Percentiles rank a stretch among this genome's conserved stretches.
Conservation (phyloP, 2,797 vertebrate species). For the Pelochelys cantorii region DNA sequence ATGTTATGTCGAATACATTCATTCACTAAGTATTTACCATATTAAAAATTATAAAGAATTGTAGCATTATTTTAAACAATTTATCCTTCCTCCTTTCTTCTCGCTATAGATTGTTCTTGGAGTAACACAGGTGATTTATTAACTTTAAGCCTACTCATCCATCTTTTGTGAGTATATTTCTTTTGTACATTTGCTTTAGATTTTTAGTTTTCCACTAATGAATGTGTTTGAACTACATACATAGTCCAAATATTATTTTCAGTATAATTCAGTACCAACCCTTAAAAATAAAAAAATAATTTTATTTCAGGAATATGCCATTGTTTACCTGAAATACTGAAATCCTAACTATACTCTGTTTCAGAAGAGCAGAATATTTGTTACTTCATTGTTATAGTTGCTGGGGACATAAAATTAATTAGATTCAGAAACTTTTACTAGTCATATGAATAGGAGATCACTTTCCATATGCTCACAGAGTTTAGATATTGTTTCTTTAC, state of each 20-base stretch:
- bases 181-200: neutral
- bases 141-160: neutral
- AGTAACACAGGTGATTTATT: neutral
- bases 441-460: fast-evolving
- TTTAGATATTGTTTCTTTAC: neutral
- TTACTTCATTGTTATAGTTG: fast-evolving
- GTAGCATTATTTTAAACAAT: neutral
- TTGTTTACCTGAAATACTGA: neutral
- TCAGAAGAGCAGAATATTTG: neutral
- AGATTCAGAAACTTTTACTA: neutral
- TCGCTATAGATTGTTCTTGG: neutral
- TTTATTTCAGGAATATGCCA: neutral
- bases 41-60: neutral
- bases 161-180: neutral
- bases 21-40: neutral
- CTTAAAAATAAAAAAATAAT: neutral
- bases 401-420: neutral
- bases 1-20: neutral
- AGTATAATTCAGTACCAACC: neutral
- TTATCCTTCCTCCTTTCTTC: neutral
- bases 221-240: neutral
- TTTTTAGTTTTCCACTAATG: neutral
- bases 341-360: neutral
- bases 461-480: neutral
- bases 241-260: neutral